Evolutionary conservation across 64 coral and sea anemone genomes (phyloP).

Genomic region (Pocillopora verrucosa): DNA sequence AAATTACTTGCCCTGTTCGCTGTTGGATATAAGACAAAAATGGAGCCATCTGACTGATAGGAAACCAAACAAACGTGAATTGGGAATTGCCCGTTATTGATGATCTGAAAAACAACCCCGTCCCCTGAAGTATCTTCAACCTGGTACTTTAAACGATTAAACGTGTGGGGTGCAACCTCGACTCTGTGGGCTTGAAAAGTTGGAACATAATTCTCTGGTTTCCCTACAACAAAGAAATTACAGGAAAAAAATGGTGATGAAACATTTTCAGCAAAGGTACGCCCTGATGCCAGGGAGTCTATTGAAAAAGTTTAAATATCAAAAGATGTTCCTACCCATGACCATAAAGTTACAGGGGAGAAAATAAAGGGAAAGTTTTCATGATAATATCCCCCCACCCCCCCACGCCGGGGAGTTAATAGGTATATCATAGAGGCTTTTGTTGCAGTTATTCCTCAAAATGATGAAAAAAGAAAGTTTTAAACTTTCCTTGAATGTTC

Average conservation of each 20-base stretch:
- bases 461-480: too few relatives aligned
- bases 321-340: too few relatives aligned
- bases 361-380: too few relatives aligned
- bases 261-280: too few relatives aligned
- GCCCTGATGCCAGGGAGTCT: too few relatives aligned
- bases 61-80: slow-evolving; percentile 29
- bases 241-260: neutral
- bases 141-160: neutral
- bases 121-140: slow-evolving; percentile 26
- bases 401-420: too few relatives aligned
- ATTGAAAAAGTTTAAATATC: too few relatives aligned
- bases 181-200: slow-evolving; percentile 17
- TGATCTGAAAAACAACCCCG: slow-evolving; percentile 39
- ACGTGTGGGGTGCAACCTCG: neutral
- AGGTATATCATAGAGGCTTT: too few relatives aligned
- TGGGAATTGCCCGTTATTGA: slow-evolving; percentile 8
- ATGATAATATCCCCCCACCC: too few relatives aligned
- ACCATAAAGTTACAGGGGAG: too few relatives aligned
- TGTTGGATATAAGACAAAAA: slow-evolving; percentile 23
- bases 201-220: neutral
- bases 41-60: slow-evolving; percentile 46
- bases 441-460: too few relatives aligned
- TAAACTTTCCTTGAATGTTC: too few relatives aligned
- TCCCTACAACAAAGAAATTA: neutral
- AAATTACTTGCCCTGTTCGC: slow-evolving; percentile 26